phyloP scores from a whole-genome alignment of 2,888 invertebrate genomes.

The Dexiosoma caninum region DNA sequence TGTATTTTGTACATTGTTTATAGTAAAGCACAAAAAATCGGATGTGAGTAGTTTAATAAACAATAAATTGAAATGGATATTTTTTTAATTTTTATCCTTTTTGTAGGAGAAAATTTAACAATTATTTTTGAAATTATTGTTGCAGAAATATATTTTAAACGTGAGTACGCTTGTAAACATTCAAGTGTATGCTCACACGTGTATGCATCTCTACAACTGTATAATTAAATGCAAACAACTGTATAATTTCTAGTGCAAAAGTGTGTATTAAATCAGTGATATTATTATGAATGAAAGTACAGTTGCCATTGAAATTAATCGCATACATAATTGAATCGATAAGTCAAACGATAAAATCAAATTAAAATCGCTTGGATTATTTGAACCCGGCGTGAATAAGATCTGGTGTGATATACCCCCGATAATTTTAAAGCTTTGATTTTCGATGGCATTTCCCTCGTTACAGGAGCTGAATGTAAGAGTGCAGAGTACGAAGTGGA shows the following conservation, averaged over 20 bases:
- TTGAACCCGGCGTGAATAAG: too few relatives aligned
- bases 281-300: background rate
- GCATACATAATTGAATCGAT: background rate
- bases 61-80: background rate
- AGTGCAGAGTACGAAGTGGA: too few relatives aligned
- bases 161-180: background rate
- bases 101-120: conserved; percentile 18
- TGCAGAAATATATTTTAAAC: conserved; percentile 38
- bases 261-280: background rate
- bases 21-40: background rate
- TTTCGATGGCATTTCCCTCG: too few relatives aligned
- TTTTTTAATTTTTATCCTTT: background rate
- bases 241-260: background rate
- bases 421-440: too few relatives aligned
- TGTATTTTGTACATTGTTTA: background rate
- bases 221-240: background rate
- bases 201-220: background rate
- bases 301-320: background rate
- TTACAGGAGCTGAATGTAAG: too few relatives aligned
- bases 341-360: too few relatives aligned
- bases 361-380: too few relatives aligned
- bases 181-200: background rate
- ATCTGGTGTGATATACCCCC: too few relatives aligned
- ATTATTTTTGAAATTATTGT: conserved; percentile 40
- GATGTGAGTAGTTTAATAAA: conserved; percentile 5